phyloP scores from a whole-genome alignment of 2,888 invertebrate genomes.

The Phengaris arion region DNA sequence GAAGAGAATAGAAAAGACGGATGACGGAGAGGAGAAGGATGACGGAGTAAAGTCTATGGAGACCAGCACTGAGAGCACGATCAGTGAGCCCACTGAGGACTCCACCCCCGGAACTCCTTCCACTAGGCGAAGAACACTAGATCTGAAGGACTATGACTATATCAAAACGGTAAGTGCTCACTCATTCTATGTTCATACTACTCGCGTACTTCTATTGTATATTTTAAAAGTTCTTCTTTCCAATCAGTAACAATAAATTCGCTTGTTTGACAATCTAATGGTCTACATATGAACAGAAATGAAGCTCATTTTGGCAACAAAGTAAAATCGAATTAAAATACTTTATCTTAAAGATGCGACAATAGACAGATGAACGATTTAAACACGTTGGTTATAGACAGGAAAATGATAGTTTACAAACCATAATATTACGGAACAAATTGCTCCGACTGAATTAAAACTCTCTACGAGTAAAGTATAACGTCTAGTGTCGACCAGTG shows the following conservation, averaged over 20 bases:
- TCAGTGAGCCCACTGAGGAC: slow-evolving; percentile 67
- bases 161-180: slow-evolving; percentile 64
- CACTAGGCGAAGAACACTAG: slow-evolving; percentile 59
- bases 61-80: slow-evolving; percentile 69
- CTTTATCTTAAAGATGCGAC: too few species aligned
- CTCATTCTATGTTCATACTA: slow-evolving; percentile 28
- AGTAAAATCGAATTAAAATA: background rate
- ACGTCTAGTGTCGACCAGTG: too few species aligned
- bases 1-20: slow-evolving; percentile 64
- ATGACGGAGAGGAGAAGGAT: slow-evolving; percentile 53
- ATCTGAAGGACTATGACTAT: slow-evolving; percentile 62
- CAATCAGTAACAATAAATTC: background rate
- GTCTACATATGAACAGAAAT: background rate
- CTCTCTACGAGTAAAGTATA: too few species aligned
- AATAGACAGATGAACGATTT: too few species aligned
- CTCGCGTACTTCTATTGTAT: background rate
- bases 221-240: background rate
- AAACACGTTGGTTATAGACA: too few species aligned
- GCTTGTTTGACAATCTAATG: background rate
- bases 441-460: too few species aligned
- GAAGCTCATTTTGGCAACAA: background rate
- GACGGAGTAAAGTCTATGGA: slow-evolving; percentile 69
- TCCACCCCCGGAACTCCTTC: slow-evolving; percentile 66
- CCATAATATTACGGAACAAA: too few species aligned
- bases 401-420: too few species aligned